These are phyloP conservation scores for Bombus picipes DNA, from an alignment of 1,140 invertebrate genomes.

Conservation along the genomic window DNA sequence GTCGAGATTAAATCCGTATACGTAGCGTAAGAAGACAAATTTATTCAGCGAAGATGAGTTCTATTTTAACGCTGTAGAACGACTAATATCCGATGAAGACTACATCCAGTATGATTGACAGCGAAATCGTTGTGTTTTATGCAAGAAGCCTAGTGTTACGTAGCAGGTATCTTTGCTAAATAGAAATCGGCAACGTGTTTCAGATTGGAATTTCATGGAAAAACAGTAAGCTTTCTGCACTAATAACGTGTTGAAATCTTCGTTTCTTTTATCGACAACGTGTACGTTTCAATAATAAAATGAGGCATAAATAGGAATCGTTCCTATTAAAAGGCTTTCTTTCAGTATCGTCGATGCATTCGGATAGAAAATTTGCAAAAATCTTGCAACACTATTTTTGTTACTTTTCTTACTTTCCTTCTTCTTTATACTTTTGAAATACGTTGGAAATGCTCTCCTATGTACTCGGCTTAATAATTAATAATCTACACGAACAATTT, in stretches of 20 bases:
- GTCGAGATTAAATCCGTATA: not conserved
- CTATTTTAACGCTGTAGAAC: not conserved
- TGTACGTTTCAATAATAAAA: too few relatives aligned
- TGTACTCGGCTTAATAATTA: too few relatives aligned
- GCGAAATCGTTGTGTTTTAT: slow-evolving; percentile 14
- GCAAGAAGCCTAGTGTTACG: not conserved
- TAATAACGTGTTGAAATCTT: slow-evolving; percentile 2
- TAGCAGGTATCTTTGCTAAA: not conserved
- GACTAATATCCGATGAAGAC: not conserved
- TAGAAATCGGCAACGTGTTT: not conserved
- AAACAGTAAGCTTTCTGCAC: not conserved
- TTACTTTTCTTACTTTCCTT: too few relatives aligned
- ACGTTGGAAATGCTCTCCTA: too few relatives aligned
- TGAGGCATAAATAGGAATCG: too few relatives aligned
- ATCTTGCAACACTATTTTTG: too few relatives aligned
- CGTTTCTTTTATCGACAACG: not conserved
- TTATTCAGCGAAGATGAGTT: not conserved
- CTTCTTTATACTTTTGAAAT: too few relatives aligned
- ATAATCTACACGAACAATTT: too few relatives aligned
- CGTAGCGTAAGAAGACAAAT: not conserved
- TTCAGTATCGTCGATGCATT: too few relatives aligned
- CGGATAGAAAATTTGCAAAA: too few relatives aligned
- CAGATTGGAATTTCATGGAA: not conserved
- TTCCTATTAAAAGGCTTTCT: too few relatives aligned
- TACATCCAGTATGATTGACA: slow-evolving; percentile 24